Evolutionary conservation across 2,797 vertebrate species (phyloP).

Genomic region (Cossypha dichroa): DNA sequence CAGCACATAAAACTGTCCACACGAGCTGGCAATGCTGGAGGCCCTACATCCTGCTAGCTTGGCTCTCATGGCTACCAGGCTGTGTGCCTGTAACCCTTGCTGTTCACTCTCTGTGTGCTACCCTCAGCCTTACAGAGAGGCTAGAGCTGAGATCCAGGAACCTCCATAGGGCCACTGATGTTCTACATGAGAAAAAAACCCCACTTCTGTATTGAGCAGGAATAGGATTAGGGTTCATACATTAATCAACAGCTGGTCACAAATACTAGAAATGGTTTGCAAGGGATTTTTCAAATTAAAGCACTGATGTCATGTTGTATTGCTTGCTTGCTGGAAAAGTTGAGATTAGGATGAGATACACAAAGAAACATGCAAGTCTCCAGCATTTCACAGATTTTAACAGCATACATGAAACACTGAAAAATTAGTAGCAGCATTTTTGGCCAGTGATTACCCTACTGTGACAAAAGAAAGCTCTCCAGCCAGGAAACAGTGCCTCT

Average conservation of each 20-base stretch:
- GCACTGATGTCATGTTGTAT: background rate
- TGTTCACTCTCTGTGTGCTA: rapidly evolving
- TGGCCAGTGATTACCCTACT: background rate
- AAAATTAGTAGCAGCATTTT: slow-evolving; percentile 12
- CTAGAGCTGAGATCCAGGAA: background rate
- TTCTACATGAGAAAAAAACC: background rate
- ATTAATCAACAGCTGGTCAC: background rate
- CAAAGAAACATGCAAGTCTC: background rate
- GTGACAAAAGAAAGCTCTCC: background rate
- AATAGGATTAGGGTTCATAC: background rate
- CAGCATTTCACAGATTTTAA: background rate
- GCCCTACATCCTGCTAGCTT: background rate
- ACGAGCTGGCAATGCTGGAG: background rate
- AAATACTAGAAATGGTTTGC: background rate
- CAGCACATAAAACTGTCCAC: slow-evolving; percentile 30
- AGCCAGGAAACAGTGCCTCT: background rate
- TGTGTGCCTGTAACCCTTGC: slow-evolving; percentile 2
- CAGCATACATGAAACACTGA: background rate
- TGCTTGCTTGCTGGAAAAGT: background rate
- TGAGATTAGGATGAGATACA: background rate
- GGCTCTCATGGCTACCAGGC: background rate
- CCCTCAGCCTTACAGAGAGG: background rate
- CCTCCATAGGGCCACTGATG: background rate
- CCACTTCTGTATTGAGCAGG: background rate
- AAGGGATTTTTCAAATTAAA: background rate